Conservation (phyloP, 2,888 invertebrate species). For the Agrotis ipsilon region DNA sequence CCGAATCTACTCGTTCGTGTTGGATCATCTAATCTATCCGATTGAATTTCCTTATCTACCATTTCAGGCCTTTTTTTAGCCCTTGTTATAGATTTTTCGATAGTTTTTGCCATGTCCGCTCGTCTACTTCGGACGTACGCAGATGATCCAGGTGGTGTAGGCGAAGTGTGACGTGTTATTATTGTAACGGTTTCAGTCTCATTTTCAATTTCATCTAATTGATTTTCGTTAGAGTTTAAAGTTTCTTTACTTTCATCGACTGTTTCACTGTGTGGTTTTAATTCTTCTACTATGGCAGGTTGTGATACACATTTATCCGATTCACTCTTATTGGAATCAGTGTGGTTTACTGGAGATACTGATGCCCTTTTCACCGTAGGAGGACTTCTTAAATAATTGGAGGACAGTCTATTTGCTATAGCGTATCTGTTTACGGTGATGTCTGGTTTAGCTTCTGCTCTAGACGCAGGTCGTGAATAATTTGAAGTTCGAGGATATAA, state of each 20-base stretch:
- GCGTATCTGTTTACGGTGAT: constrained; percentile 80
- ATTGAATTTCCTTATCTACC: constrained; percentile 94
- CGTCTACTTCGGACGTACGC: constrained; percentile 92
- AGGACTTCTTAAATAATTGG: constrained; percentile 85
- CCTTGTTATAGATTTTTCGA: constrained; percentile 93
- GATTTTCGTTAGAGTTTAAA: constrained; percentile 56
- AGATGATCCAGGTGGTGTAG: constrained; percentile 93
- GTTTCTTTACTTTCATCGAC: constrained; percentile 62
- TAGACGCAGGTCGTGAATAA: constrained; percentile 79
- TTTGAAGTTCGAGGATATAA: constrained; percentile 88
- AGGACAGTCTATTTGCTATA: constrained; percentile 84
- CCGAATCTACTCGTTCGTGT: constrained; percentile 92
- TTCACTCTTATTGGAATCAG: constrained; percentile 74
- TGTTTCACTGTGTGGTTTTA: constrained; percentile 60
- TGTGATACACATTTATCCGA: constrained; percentile 73
- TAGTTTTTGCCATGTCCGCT: constrained; percentile 93
- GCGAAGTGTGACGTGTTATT: constrained; percentile 95
- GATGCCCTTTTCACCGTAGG: constrained; percentile 82
- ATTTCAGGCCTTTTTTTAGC: constrained; percentile 90
- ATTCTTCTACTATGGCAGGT: constrained; percentile 68
- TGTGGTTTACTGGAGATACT: constrained; percentile 81
- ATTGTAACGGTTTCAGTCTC: constrained; percentile 91
- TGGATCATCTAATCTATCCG: constrained; percentile 93
- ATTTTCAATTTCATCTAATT: constrained; percentile 68
- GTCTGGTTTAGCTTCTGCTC: constrained; percentile 80